phyloP scores from a whole-genome alignment of 2,113 vertebrate genomes.

The Ciconia stormi region DNA sequence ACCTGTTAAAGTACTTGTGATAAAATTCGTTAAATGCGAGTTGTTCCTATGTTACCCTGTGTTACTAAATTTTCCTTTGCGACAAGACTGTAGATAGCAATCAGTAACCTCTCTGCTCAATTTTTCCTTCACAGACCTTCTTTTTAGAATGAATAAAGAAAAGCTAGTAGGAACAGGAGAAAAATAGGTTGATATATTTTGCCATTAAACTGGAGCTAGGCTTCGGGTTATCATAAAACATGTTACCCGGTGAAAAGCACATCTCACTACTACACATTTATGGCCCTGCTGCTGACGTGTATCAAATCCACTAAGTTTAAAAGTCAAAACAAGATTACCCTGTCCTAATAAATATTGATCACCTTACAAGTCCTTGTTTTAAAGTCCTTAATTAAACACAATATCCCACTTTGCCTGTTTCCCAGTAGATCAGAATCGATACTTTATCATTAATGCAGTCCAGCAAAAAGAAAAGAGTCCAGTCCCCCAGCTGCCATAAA shows the following conservation, averaged over 20 bases:
- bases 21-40: neutral
- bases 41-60: neutral
- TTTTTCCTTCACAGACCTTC: neutral
- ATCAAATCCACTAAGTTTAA: neutral
- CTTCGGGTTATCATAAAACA: neutral
- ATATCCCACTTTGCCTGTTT: neutral
- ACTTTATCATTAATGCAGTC: neutral
- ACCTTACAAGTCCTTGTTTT: neutral
- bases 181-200: slow-evolving; percentile 10
- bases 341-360: slow-evolving; percentile 14
- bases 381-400: slow-evolving; percentile 39
- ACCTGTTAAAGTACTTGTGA: neutral
- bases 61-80: slow-evolving; percentile 12
- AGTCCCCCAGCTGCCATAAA: neutral
- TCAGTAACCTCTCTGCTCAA: neutral
- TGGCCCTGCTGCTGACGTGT: neutral
- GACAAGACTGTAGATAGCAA: slow-evolving; percentile 21
- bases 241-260: neutral
- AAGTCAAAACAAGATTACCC: slow-evolving; percentile 19
- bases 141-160: slow-evolving; percentile 13
- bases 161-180: neutral
- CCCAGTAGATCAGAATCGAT: neutral
- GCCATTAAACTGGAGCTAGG: neutral
- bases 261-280: neutral
- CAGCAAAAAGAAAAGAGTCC: neutral